Percentiles rank a stretch among this genome's conserved stretches.
Evolutionary conservation across 1,140 invertebrate species (phyloP).

Genomic region (Caenorhabditis remanei): DNA sequence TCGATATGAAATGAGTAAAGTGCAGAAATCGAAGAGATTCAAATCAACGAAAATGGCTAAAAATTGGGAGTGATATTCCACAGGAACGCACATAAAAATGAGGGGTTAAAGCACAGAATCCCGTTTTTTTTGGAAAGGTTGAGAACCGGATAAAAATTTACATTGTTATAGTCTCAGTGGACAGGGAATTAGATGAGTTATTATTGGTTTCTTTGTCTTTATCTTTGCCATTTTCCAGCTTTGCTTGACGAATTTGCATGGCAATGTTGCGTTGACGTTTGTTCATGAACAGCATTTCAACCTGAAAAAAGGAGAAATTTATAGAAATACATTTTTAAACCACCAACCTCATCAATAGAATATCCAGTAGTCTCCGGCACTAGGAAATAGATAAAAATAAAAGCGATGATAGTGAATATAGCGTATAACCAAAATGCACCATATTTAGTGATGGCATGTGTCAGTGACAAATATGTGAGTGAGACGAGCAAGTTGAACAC

Average conservation of each 20-base stretch:
- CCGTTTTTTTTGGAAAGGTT: neutral
- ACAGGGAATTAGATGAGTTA: conserved; percentile 4
- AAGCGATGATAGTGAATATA: conserved; percentile 83
- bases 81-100: neutral
- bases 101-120: neutral
- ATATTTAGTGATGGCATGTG: conserved; percentile 80
- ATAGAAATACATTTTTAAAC: neutral
- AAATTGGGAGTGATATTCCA: neutral
- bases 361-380: conserved; percentile 90
- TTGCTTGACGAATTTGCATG: conserved; percentile 29
- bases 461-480: conserved; percentile 82
- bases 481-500: conserved; percentile 81
- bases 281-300: conserved; percentile 52
- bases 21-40: neutral
- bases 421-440: conserved; percentile 76
- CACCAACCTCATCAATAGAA: conserved; percentile 86
- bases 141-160: neutral
- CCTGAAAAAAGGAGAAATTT: neutral
- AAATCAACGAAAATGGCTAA: conserved; percentile 10
- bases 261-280: conserved; percentile 47
- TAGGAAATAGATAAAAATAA: conserved; percentile 86
- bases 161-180: conserved; percentile 38
- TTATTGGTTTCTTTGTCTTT: neutral
- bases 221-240: conserved; percentile 3
- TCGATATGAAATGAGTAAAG: neutral